Base-by-base conservation (phyloP, 2,888 invertebrate genomes). In the Habroteleia sp. region DNA sequence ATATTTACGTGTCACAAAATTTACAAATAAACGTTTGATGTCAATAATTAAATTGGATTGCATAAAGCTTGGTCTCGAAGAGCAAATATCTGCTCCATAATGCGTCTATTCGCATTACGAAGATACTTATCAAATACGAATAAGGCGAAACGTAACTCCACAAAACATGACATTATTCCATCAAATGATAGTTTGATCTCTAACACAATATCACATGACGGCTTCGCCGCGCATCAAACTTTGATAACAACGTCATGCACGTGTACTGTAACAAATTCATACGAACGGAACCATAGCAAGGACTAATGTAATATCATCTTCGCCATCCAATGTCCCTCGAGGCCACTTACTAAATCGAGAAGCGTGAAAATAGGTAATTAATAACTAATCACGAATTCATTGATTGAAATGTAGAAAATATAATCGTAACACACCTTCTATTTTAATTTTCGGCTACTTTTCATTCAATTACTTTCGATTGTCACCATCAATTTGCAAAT, bases 301-400 rank as follows among this genome's bases (percentile, higher is more conserved):
- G 71, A 71, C 48, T 75, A 72, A 75, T 75, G 62, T 62, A 75
- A 75, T 66, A 75, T 75, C 50, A 72, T 65, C 58, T 46, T 46
- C 62, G 33, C 62, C 50, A 68, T 56, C 62, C 48, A 56, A 46
- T 66, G 65, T 75, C 71, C 71, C 75, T 39, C 8, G 62, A 72
- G 71, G 71, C 48, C 39, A 62, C 65, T 72, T 63, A 48, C 63
- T 63, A 48, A 66, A 72, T 63, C 56, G 63, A 72, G 71, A 72
- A 66, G 71, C 56, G 56, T 41, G 65, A 66, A 75, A 60, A 71
- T 71, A 66, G 71, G 62, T 71, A 71, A 75, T 75, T 71, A 75
- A 75, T 75, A 71, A 71, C 66, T 71, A 46, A 75, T 75, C 75
- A 75, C 33, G 27, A 27, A 69, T 60, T 71, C 60, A 71, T 65